Evolutionary conservation across 2,113 vertebrate genomes (phyloP).

Genomic region (Rhea americana): DNA sequence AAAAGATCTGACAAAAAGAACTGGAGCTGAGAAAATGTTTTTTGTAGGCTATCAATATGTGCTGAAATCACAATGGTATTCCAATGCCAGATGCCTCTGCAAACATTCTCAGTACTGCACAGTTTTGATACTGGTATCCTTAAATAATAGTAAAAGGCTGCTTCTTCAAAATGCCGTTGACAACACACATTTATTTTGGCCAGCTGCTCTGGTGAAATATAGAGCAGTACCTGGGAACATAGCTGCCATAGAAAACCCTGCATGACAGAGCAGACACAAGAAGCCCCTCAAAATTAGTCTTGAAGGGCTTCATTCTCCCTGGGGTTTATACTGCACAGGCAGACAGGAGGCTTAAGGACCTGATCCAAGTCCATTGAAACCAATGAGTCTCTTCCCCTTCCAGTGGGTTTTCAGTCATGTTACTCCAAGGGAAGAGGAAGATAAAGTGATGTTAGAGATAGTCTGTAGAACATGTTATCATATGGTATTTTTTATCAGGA

Average conservation of each 20-base stretch:
- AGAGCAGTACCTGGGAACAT: not conserved
- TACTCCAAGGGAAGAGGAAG: not conserved
- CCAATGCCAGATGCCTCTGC: not conserved
- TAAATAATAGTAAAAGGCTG: constrained; percentile 25
- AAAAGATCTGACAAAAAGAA: not conserved
- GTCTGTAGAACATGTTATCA: not conserved
- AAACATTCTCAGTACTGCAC: not conserved
- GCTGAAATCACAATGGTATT: constrained; percentile 3
- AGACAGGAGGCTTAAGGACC: not conserved
- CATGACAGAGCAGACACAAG: not conserved
- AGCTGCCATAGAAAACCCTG: not conserved
- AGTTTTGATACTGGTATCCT: not conserved
- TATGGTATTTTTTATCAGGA: not conserved
- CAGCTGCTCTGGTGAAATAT: not conserved
- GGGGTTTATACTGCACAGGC: fast-evolving
- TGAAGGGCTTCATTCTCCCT: not conserved
- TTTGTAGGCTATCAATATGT: not conserved
- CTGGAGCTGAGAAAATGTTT: not conserved
- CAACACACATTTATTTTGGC: not conserved
- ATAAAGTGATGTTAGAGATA: not conserved
- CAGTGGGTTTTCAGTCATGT: not conserved
- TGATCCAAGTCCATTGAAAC: not conserved
- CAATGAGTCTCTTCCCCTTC: not conserved
- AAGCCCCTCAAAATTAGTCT: not conserved
- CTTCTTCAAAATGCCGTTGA: not conserved